Evolutionary conservation across 2,888 invertebrate genomes (phyloP).

Genomic region (Hesperia comma): DNA sequence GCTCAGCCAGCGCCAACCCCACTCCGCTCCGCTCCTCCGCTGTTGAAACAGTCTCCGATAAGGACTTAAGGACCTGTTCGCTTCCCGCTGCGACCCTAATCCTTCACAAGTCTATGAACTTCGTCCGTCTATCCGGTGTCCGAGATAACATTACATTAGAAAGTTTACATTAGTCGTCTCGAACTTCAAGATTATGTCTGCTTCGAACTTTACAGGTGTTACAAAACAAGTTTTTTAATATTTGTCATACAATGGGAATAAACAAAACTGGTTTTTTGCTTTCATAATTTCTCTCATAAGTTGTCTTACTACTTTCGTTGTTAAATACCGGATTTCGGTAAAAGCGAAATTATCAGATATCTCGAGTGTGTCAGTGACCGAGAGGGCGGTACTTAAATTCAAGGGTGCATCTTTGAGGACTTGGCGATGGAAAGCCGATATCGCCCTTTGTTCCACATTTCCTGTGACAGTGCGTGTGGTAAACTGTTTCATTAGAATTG

Average conservation of each 20-base stretch:
- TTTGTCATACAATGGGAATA: conserved; percentile 9
- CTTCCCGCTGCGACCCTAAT: conserved; percentile 73
- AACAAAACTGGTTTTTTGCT: conserved; percentile 20
- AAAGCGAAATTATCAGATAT: conserved; percentile 25
- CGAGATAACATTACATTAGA: conserved; percentile 34
- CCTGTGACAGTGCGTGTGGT: conserved; percentile 28
- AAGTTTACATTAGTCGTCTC: conserved; percentile 7
- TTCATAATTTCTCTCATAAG: conserved; percentile 19
- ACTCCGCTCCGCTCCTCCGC: conserved; percentile 55
- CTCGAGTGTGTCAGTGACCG: conserved; percentile 21
- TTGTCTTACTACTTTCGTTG: conserved; percentile 31
- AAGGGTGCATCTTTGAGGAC: conserved; percentile 8
- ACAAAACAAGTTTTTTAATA: conserved; percentile 6
- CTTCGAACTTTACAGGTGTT: conserved; percentile 6
- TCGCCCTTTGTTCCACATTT: conserved; percentile 28
- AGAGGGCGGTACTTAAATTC: conserved; percentile 5
- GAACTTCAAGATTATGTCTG: neutral
- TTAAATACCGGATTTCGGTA: conserved; percentile 27
- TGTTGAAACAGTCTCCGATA: conserved; percentile 72
- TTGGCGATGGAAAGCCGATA: conserved; percentile 23
- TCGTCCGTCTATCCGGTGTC: conserved; percentile 33
- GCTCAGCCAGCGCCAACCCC: conserved; percentile 54
- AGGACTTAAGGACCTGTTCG: conserved; percentile 63
- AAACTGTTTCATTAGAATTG: neutral
- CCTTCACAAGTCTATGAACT: conserved; percentile 71